Evolutionary conservation across 2,797 vertebrate genomes (phyloP).

Genomic region (Crenuchus spilurus): DNA sequence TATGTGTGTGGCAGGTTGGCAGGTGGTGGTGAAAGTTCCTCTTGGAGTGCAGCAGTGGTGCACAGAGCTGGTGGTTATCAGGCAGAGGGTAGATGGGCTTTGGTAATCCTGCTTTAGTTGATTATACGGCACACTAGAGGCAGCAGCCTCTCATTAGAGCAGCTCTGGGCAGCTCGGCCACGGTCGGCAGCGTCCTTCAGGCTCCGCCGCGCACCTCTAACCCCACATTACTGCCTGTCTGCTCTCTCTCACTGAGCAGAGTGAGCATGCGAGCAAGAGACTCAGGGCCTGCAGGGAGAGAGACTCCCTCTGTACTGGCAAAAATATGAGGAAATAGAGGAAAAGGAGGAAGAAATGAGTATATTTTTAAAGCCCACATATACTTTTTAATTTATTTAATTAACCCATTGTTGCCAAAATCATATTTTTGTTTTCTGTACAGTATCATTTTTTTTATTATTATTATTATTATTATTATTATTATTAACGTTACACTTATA

Average conservation of each 20-base stretch:
- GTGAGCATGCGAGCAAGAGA: constrained; percentile 23
- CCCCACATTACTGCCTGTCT: constrained; percentile 45
- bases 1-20: constrained; percentile 2
- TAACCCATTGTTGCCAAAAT: too few species aligned
- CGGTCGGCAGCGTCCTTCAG: constrained; percentile 41
- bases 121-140: constrained; percentile 53
- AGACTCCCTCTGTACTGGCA: too few species aligned
- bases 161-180: constrained; percentile 38
- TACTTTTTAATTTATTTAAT: too few species aligned
- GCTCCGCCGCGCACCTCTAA: constrained; percentile 34
- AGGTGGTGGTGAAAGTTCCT: constrained; percentile 10
- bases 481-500: too few species aligned
- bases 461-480: too few species aligned
- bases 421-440: too few species aligned
- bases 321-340: too few species aligned
- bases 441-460: too few species aligned
- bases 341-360: not conserved
- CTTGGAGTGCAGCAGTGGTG: constrained; percentile 18
- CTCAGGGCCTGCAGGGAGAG: too few species aligned
- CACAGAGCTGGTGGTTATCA: constrained; percentile 33
- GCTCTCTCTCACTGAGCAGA: constrained; percentile 31
- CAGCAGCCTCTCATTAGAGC: constrained; percentile 50
- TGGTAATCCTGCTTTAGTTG: constrained; percentile 56
- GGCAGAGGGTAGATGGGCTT: constrained; percentile 47
- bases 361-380: too few species aligned